Evolutionary conservation across 2,113 vertebrate genomes (phyloP), one percentile per base, ranked within the genome.

Genomic region (Corapipo altera): DNA sequence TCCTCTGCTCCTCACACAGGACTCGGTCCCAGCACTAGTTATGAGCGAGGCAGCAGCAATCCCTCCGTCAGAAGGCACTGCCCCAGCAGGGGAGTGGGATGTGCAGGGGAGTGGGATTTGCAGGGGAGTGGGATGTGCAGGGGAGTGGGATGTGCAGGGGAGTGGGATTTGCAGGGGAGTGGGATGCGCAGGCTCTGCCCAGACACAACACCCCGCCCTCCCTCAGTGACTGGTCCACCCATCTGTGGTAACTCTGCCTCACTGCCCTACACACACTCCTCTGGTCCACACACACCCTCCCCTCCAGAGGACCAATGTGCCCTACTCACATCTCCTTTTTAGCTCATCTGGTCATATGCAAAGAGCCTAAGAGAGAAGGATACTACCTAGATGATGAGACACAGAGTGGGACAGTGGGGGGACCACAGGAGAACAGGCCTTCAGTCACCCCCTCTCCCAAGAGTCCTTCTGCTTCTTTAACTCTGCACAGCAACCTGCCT

Each of bases 151-250:
- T 51, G 24, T 27, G 14, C 24, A 15, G 49, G 49, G 49, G 12
- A 51, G 11, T 26, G 49, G 49, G 49, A 51, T 51, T 4, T 51
- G 49, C 12, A 23, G 24, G 49, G 26, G 8, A 52, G 9, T n/a
- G 55, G 55, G 55, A 58, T 28, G 37, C 28, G 26, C 51, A 52
- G 51, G 51, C 32, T 54, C 35, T 58, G 13, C 9, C 15, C 51
- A 66, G 55, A 43, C 43, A 48, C 32, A 58, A 9, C 49, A 51
- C 0, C 33, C 33, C 0, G 4, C 8, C 1, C 37, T 15, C 33
- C 75, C 71, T 27, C 39, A 27, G 46, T 46, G 41, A n/a, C 46
- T 19, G 28, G 35, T 20, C 37, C 52, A 3, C 28, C 20, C 41
- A 28, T 8, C 39, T 46, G 8, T 7, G 2, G 15, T 35, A 58